These are phyloP conservation scores for Parapristionchus giblindavisi DNA, from an alignment of 2,888 invertebrate genomes.

Conservation along the genomic window DNA sequence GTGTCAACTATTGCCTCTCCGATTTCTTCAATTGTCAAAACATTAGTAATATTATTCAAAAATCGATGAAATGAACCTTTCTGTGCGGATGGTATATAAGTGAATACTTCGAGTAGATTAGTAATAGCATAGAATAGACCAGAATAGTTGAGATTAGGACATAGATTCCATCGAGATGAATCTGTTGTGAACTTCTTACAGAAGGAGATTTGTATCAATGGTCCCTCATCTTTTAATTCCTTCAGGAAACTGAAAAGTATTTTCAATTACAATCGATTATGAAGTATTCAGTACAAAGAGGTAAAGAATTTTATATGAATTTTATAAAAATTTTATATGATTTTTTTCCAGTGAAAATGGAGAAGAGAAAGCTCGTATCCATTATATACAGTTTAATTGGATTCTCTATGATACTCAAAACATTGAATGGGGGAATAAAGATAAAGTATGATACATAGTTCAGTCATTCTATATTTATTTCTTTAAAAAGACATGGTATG, in stretches of 20 bases:
- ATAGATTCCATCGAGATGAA: slow-evolving; percentile 81
- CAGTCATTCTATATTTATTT: too few relatives aligned
- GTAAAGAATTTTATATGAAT: background rate
- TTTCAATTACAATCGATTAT: background rate
- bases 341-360: slow-evolving; percentile 1
- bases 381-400: too few relatives aligned
- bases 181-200: slow-evolving; percentile 74
- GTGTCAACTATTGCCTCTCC: slow-evolving; percentile 92
- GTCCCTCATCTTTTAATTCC: slow-evolving; percentile 85
- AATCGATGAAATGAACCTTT: slow-evolving; percentile 50
- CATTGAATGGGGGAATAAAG: too few relatives aligned
- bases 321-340: background rate
- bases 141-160: slow-evolving; percentile 95
- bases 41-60: background rate
- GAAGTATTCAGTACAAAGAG: background rate
- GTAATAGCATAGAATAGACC: slow-evolving; percentile 90
- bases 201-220: slow-evolving; percentile 53
- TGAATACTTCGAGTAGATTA: slow-evolving; percentile 90
- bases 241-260: slow-evolving; percentile 85
- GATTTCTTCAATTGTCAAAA: slow-evolving; percentile 78
- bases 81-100: slow-evolving; percentile 85
- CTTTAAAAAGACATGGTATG: too few relatives aligned
- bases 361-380: too few relatives aligned
- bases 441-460: too few relatives aligned
- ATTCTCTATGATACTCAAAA: too few relatives aligned